phyloP scores from a whole-genome alignment of 2,797 vertebrate species.

The Harpagifer antarcticus region DNA sequence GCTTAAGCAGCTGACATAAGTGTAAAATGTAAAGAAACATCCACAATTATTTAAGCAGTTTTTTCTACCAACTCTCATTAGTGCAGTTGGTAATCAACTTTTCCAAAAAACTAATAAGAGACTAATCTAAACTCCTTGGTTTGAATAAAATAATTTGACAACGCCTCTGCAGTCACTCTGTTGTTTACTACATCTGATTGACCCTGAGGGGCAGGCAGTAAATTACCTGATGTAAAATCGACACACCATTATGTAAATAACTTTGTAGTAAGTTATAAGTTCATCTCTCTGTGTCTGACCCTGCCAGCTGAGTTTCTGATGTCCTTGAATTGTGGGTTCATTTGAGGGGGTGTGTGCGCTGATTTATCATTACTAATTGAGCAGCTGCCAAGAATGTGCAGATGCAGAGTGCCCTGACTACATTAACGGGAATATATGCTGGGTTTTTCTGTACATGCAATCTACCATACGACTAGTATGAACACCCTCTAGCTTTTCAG shows the following conservation, averaged over 20 bases:
- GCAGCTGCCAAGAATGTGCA: conserved; percentile 27
- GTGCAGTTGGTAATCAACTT: conserved; percentile 17
- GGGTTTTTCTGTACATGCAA: conserved; percentile 19
- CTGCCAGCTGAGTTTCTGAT: conserved; percentile 17
- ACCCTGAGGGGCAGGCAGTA: conserved; percentile 23
- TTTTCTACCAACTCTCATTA: conserved; percentile 2
- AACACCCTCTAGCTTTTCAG: conserved; percentile 15
- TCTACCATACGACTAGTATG: conserved; percentile 5
- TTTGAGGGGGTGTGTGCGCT: neutral
- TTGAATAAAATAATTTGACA: conserved; percentile 14
- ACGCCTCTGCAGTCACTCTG: conserved; percentile 8
- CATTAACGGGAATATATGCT: conserved; percentile 22
- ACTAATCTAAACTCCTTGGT: conserved; percentile 9
- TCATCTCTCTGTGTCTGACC: conserved; percentile 4
- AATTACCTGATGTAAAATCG: conserved; percentile 32
- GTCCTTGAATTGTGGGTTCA: conserved; percentile 22
- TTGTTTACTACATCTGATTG: conserved; percentile 34
- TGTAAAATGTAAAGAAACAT: conserved; percentile 36
- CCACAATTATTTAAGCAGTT: conserved; percentile 9
- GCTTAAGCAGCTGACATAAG: conserved; percentile 41
- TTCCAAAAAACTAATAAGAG: conserved; percentile 12
- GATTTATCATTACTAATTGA: conserved; percentile 31
- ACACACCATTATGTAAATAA: conserved; percentile 39
- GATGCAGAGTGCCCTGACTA: conserved; percentile 24
- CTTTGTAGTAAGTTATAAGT: conserved; percentile 14